Base-by-base conservation (phyloP, 2,113 vertebrate genomes). In the Manacus vitellinus region DNA sequence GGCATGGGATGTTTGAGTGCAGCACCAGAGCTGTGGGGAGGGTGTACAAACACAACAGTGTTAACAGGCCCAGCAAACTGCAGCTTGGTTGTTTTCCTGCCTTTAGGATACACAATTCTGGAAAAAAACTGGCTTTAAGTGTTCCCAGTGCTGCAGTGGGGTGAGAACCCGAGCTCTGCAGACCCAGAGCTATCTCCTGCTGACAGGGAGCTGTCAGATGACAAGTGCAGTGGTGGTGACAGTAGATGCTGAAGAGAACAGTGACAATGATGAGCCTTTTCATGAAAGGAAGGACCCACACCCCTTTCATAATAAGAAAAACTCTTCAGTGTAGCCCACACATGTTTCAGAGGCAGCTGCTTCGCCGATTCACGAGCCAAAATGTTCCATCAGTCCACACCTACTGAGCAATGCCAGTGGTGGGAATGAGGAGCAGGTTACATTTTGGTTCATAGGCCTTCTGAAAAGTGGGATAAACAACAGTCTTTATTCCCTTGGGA, bases 391-490 rank as follows among this genome's bases (percentile, higher is more conserved):
- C 54, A 59, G 44, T 47, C 33, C 89, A 93, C 66, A 96, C 92
- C 88, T 73, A 78, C 65, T 79, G 85, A 80, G 72, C 85, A 49
- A 21, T 65, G 8, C 27, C 44, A 49, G 47, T 85, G 33, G 85
- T 78, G 65, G 80, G 93, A 58, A 85, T 56, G n/a, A 56, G 72
- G 77, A 77, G 79, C 18, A 79, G 85, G 89, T 85, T 82, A 39
- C 37, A 5, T 18, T 80, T 44, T 37, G n/a, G 58, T 59, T 51
- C 41, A 30, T 51, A 31, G 55, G 68, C 62, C 94, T 90, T 89
- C 12, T 44, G 87, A 91, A 94, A 70, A 97, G 85, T 68, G 93
- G 88, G 84, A 96, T 92, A 87, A 97, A 95, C 76, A 95, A 86
- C 62, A 41, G 52, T 46, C 82, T 89, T 63, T 71, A 72, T 79